Conservation (phyloP, 2,797 vertebrate genomes). For the Danio tinwini region DNA sequence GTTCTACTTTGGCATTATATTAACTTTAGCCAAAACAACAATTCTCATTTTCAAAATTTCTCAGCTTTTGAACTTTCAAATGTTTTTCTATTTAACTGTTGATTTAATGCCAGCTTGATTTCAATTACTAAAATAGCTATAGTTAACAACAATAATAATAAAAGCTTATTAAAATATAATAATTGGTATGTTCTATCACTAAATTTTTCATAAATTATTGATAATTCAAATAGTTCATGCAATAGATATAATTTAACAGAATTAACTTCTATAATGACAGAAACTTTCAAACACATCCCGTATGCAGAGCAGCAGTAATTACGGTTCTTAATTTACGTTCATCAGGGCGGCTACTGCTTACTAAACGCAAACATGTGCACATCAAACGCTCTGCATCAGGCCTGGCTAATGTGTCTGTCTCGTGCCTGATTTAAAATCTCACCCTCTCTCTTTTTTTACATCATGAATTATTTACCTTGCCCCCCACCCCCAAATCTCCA, state of each 20-base stretch:
- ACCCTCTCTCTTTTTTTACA: slow-evolving; percentile 8
- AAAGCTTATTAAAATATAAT: neutral
- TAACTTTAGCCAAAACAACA: too few species aligned
- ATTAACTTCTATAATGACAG: neutral
- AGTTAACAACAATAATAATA: too few species aligned
- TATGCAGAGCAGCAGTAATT: slow-evolving; percentile 4
- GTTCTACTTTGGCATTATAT: too few species aligned
- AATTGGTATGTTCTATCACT: neutral
- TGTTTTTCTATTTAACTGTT: too few species aligned
- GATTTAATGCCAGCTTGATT: too few species aligned
- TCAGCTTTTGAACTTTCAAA: too few species aligned
- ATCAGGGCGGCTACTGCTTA: slow-evolving; percentile 11
- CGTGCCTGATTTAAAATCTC: slow-evolving; percentile 37
- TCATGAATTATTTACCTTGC: slow-evolving; percentile 61
- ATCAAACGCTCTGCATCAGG: slow-evolving; percentile 51
- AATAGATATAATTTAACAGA: neutral
- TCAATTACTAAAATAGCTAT: too few species aligned
- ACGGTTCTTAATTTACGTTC: neutral
- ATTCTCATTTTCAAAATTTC: too few species aligned
- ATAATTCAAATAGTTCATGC: neutral
- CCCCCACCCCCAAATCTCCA: slow-evolving; percentile 52
- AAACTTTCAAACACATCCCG: neutral
- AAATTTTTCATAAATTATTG: neutral
- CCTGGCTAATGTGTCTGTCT: slow-evolving; percentile 29
- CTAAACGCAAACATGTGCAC: slow-evolving; percentile 37